Percentiles rank a stretch among this genome's conserved stretches.
These are phyloP conservation scores for Notothenia coriiceps DNA, from an alignment of 2,113 vertebrate genomes.

Conservation along the genomic window DNA sequence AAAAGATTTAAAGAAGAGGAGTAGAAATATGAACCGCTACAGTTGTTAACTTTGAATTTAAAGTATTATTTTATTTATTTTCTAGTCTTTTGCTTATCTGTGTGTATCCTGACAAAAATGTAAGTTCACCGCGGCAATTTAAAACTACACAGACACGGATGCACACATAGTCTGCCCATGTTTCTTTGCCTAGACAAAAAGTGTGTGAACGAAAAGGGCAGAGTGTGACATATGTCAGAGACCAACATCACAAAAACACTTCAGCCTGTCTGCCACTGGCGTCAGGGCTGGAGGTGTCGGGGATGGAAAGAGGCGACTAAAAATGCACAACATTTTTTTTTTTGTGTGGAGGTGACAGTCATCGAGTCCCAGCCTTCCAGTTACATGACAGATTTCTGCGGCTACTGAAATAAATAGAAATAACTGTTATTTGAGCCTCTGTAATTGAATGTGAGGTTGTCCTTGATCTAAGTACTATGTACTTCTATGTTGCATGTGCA, in stretches of 20 bases:
- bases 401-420: conserved; percentile 22
- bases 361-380: conserved; percentile 20
- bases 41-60: too few species aligned
- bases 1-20: not conserved
- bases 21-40: too few species aligned
- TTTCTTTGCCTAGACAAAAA: conserved; percentile 38
- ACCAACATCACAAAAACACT: conserved; percentile 74
- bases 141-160: conserved; percentile 1
- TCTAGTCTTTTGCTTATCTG: not conserved
- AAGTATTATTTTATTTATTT: not conserved
- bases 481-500: conserved; percentile 46
- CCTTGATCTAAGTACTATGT: conserved; percentile 48
- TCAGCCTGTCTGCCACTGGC: conserved; percentile 61
- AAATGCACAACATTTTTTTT: conserved; percentile 36
- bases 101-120: not conserved
- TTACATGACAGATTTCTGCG: conserved; percentile 22
- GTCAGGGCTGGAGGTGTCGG: conserved; percentile 50
- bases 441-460: conserved; percentile 34
- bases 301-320: conserved; percentile 29
- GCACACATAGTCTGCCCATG: conserved; percentile 33
- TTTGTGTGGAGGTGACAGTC: conserved; percentile 42
- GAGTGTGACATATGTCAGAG: conserved; percentile 75
- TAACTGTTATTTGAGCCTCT: conserved; percentile 23
- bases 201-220: conserved; percentile 72
- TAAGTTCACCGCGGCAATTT: conserved; percentile 11